A percentile compares a stretch with the other conserved stretches of the same genome.
Conservation (phyloP, 2,113 vertebrate genomes). For the Cyprinodon tularosa region DNA sequence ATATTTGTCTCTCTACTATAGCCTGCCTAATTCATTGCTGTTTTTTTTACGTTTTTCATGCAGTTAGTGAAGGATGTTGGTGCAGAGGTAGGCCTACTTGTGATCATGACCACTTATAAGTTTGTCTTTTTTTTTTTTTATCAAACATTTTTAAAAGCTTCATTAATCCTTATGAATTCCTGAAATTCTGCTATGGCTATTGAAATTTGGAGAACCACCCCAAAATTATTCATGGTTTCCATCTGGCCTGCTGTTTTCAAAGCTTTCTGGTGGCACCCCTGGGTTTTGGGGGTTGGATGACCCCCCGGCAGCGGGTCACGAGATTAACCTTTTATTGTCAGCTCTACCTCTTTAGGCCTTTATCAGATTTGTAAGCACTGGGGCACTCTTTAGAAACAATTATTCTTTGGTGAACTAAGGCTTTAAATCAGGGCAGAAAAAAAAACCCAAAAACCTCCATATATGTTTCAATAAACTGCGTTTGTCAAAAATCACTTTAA, state of each 20-base stretch:
- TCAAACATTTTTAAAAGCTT: background rate
- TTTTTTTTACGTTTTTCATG: too few relatives aligned
- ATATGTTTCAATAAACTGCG: too few relatives aligned
- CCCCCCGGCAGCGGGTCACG: background rate
- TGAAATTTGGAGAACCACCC: background rate
- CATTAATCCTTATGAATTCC: background rate
- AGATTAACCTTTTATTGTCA: conserved; percentile 10
- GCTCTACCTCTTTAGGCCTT: background rate
- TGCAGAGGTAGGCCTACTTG: background rate
- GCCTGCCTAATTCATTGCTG: too few relatives aligned
- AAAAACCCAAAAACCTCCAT: too few relatives aligned
- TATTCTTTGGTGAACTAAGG: background rate
- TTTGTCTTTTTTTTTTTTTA: background rate
- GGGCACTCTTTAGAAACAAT: background rate
- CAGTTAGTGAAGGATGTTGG: too few relatives aligned
- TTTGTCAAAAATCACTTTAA: too few relatives aligned
- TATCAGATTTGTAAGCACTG: background rate
- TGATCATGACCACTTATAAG: background rate
- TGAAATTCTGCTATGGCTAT: background rate
- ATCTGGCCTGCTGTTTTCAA: background rate
- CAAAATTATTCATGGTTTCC: background rate
- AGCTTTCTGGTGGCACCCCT: background rate
- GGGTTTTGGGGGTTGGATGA: background rate
- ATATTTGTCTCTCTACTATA: background rate
- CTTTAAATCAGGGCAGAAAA: background rate